phyloP scores from a whole-genome alignment of 2,113 vertebrate species.

The Hylia prasina region DNA sequence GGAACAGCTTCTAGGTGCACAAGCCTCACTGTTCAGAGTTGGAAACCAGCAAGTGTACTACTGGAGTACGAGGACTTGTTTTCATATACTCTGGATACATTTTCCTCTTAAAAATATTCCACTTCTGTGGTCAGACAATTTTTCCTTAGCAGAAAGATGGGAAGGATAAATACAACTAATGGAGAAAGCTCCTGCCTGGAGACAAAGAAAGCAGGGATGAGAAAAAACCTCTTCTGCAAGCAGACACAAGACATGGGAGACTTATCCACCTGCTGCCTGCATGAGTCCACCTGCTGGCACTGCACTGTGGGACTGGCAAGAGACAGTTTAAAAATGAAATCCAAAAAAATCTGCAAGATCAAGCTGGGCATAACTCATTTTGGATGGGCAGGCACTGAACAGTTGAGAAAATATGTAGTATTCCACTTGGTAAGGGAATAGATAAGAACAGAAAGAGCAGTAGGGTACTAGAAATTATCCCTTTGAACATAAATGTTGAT shows the following conservation, averaged over 20 bases:
- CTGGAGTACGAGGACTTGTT: not conserved
- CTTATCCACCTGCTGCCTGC: not conserved
- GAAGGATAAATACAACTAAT: not conserved
- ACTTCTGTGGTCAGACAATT: not conserved
- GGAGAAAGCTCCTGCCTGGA: not conserved
- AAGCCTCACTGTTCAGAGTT: not conserved
- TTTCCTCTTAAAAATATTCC: not conserved
- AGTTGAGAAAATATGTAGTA: not conserved
- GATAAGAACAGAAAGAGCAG: not conserved
- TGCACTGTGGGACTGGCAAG: not conserved
- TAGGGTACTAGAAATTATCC: not conserved
- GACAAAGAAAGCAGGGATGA: not conserved
- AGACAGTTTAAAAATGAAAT: not conserved
- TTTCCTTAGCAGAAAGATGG: not conserved
- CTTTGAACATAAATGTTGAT: not conserved
- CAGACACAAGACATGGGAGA: not conserved
- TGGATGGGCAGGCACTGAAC: not conserved
- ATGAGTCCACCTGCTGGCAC: not conserved
- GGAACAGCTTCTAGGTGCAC: not conserved
- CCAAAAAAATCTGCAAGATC: not conserved
- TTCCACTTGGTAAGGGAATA: not conserved
- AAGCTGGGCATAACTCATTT: not conserved
- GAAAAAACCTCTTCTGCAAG: not conserved
- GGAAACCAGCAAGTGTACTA: not conserved
- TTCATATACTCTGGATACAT: not conserved